Evolutionary conservation across 2,113 vertebrate genomes (phyloP).

Genomic region (Alectura lathami): DNA sequence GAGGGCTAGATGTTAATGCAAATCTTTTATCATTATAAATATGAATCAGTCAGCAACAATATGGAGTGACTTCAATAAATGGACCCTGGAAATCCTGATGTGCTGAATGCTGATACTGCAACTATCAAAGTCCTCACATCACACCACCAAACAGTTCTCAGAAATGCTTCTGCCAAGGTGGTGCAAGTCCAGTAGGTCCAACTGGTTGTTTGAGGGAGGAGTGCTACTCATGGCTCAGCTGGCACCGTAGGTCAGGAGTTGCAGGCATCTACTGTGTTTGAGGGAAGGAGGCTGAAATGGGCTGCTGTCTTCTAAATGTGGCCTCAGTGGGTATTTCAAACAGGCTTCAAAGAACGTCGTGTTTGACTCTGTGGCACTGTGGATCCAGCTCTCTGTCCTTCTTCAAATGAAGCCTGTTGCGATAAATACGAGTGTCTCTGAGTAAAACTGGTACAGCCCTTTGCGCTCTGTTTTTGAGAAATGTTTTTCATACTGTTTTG

Average conservation of each 20-base stretch:
- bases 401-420: neutral
- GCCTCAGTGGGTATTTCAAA: neutral
- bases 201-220: neutral
- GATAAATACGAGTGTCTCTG: neutral
- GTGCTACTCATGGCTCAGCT: rapidly evolving
- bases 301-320: rapidly evolving
- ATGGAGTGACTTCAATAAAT: neutral
- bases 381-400: neutral
- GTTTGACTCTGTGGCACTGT: rapidly evolving
- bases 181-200: rapidly evolving
- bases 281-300: neutral
- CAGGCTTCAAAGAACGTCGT: neutral
- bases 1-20: constrained; percentile 51
- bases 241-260: neutral
- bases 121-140: neutral
- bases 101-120: neutral
- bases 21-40: constrained; percentile 27
- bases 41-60: constrained; percentile 9
- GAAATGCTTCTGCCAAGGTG: neutral
- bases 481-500: neutral
- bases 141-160: neutral
- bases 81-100: neutral
- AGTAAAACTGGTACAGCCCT: neutral
- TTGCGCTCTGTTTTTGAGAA: neutral
- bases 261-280: neutral